Conservation (phyloP, 2,113 vertebrate genomes). For the Seriola dumerili region DNA sequence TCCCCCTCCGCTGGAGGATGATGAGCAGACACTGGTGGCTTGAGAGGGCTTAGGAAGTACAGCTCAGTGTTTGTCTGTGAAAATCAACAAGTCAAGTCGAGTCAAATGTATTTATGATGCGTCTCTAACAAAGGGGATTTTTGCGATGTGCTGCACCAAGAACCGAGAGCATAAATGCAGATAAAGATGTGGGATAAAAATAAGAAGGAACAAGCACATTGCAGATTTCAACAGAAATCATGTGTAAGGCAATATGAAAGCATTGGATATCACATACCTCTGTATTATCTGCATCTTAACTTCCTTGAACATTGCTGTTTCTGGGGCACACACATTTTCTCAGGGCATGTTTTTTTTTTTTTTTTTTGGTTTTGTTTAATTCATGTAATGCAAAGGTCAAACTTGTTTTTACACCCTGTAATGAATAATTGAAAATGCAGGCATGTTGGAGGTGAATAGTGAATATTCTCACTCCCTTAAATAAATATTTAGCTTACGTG, state of each 20-base stretch:
- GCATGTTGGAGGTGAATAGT: slow-evolving; percentile 34
- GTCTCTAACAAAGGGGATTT: slow-evolving; percentile 5
- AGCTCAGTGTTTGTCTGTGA: slow-evolving; percentile 40
- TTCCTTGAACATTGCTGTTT: slow-evolving; percentile 7
- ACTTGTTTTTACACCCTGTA: slow-evolving; percentile 39
- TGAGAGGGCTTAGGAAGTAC: slow-evolving; percentile 34
- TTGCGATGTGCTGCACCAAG: neutral
- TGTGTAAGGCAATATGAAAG: neutral
- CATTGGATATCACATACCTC: neutral
- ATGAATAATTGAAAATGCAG: slow-evolving; percentile 64
- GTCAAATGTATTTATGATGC: slow-evolving; percentile 39
- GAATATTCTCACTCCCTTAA: slow-evolving; percentile 20
- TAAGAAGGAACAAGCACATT: slow-evolving; percentile 5
- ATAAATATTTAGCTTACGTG: slow-evolving; percentile 37
- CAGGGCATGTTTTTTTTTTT: slow-evolving; percentile 12
- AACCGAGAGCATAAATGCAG: slow-evolving; percentile 27
- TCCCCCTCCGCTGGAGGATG: slow-evolving; percentile 40
- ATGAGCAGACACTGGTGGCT: slow-evolving; percentile 53
- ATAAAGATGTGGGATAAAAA: slow-evolving; percentile 34
- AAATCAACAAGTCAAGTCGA: slow-evolving; percentile 45
- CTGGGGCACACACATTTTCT: slow-evolving; percentile 32
- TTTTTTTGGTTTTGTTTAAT: slow-evolving; percentile 51
- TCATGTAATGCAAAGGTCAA: slow-evolving; percentile 61
- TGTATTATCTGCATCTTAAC: slow-evolving; percentile 10
- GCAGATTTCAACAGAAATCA: slow-evolving; percentile 1